Evolutionary conservation across 2,888 invertebrate genomes (phyloP).

Genomic region (Tenthredo amoena): DNA sequence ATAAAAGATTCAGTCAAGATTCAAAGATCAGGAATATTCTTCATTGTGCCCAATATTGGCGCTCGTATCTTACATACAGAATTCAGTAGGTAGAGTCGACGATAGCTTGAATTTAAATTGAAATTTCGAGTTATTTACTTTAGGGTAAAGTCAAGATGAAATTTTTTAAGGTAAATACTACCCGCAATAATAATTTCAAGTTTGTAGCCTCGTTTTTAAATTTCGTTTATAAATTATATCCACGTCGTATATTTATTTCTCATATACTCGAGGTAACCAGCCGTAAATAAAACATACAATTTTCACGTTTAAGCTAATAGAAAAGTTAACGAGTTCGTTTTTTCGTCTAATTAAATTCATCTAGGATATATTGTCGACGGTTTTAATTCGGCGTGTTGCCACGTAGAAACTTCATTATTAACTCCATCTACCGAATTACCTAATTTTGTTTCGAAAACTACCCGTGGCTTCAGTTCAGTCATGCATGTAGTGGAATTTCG

Average conservation of each 20-base stretch:
- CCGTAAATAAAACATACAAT: not conserved
- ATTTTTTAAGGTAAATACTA: not conserved
- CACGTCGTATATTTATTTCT: not conserved
- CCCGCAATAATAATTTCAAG: not conserved
- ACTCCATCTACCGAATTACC: not conserved
- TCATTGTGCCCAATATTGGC: not conserved
- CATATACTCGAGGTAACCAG: not conserved
- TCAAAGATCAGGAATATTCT: not conserved
- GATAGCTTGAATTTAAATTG: conserved; percentile 1
- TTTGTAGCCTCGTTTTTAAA: not conserved
- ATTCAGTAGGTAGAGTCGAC: not conserved
- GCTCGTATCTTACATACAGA: not conserved
- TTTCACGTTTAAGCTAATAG: not conserved
- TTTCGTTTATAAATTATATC: not conserved
- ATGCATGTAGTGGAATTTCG: not conserved
- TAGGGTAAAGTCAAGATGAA: not conserved
- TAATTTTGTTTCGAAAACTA: conserved; percentile 21
- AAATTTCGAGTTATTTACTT: not conserved
- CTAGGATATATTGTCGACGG: not conserved
- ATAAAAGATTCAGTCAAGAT: not conserved
- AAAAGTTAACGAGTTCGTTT: not conserved
- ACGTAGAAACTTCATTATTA: not conserved
- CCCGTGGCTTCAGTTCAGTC: not conserved
- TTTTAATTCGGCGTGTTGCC: conserved; percentile 8
- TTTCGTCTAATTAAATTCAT: not conserved